phyloP scores from a whole-genome alignment of 2,888 invertebrate species.

The Philereme vetulata region DNA sequence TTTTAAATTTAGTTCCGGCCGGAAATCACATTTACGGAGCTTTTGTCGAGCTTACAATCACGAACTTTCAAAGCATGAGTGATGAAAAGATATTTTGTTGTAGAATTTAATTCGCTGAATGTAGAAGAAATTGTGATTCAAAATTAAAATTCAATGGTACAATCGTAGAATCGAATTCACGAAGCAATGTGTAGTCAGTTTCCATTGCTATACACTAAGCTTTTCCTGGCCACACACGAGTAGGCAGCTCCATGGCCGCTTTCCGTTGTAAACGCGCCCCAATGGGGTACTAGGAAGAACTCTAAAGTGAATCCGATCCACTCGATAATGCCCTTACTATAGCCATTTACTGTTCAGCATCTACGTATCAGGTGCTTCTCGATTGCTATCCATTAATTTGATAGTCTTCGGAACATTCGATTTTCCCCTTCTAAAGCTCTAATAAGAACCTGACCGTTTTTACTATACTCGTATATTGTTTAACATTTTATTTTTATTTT shows the following conservation, averaged over 20 bases:
- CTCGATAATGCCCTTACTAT: slow-evolving; percentile 31
- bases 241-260: slow-evolving; percentile 1
- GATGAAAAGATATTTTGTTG: too few relatives aligned
- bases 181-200: slow-evolving; percentile 3
- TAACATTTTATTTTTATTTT: too few relatives aligned
- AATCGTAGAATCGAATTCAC: not conserved
- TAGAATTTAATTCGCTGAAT: too few relatives aligned
- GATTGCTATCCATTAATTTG: slow-evolving; percentile 27
- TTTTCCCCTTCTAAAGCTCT: slow-evolving; percentile 16
- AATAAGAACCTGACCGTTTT: not conserved
- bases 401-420: slow-evolving; percentile 21
- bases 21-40: too few relatives aligned
- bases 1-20: too few relatives aligned
- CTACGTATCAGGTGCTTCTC: slow-evolving; percentile 31
- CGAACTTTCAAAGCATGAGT: too few relatives aligned
- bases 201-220: not conserved
- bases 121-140: too few relatives aligned
- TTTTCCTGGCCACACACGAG: slow-evolving; percentile 1
- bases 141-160: too few relatives aligned
- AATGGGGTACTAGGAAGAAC: slow-evolving; percentile 22
- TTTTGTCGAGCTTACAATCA: too few relatives aligned
- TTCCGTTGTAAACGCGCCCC: slow-evolving; percentile 25
- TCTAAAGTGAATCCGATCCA: slow-evolving; percentile 32
- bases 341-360: slow-evolving; percentile 28
- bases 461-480: not conserved